These are phyloP conservation scores for Chlorodrepanis virens DNA, from an alignment of 2,113 vertebrate species.

Conservation along the genomic window DNA sequence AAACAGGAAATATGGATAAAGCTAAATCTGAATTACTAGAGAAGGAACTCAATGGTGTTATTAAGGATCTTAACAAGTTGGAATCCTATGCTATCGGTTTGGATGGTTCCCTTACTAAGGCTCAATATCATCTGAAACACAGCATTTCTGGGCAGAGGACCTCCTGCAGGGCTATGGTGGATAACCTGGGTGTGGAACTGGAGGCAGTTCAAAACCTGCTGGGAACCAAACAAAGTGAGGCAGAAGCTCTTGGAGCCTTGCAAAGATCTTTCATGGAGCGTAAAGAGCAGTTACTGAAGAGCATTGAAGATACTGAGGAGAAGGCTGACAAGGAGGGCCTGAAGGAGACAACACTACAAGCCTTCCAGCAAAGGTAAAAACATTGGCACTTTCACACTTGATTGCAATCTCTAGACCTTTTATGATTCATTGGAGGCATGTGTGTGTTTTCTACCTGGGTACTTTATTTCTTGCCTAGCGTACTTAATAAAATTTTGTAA, in stretches of 20 bases:
- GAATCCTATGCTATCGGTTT: conserved; percentile 80
- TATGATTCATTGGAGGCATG: not conserved
- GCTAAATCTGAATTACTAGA: conserved; percentile 80
- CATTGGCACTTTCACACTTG: not conserved
- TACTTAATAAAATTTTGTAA: not conserved
- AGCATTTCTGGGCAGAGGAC: conserved; percentile 76
- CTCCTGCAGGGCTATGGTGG: conserved; percentile 82
- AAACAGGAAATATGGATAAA: conserved; percentile 82
- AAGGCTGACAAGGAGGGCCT: conserved; percentile 75
- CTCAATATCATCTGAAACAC: conserved; percentile 83
- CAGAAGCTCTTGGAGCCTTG: conserved; percentile 82
- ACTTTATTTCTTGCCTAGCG: not conserved
- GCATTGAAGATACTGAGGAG: conserved; percentile 84
- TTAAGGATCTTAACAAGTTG: conserved; percentile 75
- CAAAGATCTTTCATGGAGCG: conserved; percentile 81
- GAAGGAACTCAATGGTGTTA: conserved; percentile 69
- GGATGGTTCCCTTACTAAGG: conserved; percentile 84
- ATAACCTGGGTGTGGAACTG: conserved; percentile 76
- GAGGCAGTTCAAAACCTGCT: conserved; percentile 85
- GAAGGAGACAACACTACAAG: conserved; percentile 81
- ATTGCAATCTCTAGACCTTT: not conserved
- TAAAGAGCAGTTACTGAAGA: conserved; percentile 85
- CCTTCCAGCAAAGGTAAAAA: conserved; percentile 88
- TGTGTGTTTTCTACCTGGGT: not conserved
- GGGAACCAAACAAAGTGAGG: conserved; percentile 92